Conservation (phyloP, 1,140 invertebrate species). For the Drosophila setifemur region DNA sequence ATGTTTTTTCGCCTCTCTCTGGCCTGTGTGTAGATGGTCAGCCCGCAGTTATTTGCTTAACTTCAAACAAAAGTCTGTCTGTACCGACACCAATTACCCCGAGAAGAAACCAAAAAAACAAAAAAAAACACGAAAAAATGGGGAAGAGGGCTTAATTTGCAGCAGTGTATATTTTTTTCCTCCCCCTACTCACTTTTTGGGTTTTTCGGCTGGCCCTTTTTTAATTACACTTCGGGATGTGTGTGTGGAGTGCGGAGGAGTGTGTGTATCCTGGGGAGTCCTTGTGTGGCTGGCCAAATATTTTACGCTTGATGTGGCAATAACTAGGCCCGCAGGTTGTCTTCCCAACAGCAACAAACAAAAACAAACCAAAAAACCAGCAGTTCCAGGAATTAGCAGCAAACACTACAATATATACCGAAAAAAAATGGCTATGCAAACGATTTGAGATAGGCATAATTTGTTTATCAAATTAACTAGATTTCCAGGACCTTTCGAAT, state of each 20-base stretch:
- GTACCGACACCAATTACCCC: conserved; percentile 27
- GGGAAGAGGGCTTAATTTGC: conserved; percentile 37
- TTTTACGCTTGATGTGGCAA: conserved; percentile 54
- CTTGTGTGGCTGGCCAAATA: conserved; percentile 49
- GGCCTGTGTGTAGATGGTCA: conserved; percentile 3
- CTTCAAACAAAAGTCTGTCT: conserved; percentile 39
- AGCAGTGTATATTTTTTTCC: conserved; percentile 5
- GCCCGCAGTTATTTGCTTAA: conserved; percentile 37
- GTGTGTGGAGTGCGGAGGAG: background rate
- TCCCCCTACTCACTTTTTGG: too few relatives aligned
- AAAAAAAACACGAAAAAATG: background rate
- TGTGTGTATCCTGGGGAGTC: background rate
- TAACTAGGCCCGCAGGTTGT: conserved; percentile 25
- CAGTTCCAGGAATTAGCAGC: conserved; percentile 8
- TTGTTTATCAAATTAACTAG: background rate
- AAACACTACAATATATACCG: background rate
- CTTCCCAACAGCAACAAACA: too few relatives aligned
- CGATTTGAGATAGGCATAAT: background rate
- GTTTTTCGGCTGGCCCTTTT: conserved; percentile 14
- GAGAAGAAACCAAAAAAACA: too few relatives aligned
- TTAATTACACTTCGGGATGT: conserved; percentile 41
- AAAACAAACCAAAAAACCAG: background rate
- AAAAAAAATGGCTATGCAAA: background rate
- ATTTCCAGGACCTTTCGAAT: background rate
- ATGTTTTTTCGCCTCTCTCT: conserved; percentile 4